Evolutionary conservation across 2,113 vertebrate genomes (phyloP), one percentile per base, ranked within the genome.

Genomic region (Malurus elegans): DNA sequence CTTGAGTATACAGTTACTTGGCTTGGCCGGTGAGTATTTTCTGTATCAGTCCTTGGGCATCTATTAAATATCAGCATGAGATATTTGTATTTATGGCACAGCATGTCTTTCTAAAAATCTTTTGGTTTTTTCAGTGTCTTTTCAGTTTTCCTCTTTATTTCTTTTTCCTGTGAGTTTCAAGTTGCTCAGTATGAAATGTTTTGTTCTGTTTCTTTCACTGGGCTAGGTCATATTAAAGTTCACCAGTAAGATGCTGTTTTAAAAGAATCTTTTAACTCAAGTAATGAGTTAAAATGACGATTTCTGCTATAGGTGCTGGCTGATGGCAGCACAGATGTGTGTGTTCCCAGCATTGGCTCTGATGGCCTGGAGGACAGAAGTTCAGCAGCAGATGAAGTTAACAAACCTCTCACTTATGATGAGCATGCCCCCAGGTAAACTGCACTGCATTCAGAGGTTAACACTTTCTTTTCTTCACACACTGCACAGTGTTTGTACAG

Each of bases 361-460:
- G 95, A 94, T 69, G 81, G 92, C 10, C 50, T 94, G 51, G 89
- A 88, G 12, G 91, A 94, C 12, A 57, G 71, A 21, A 90, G 20
- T 29, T 93, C 97, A 44, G 69, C 92, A 44, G 69, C 78, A 25
- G 18, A 24, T 58, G 86, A 95, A 38, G 76, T 86, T 85, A 80
- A 93, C 47, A 88, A 93, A 65, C 93, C 79, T 70, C 19, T 80
- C 56, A 91, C 93, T 75, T 97, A 95, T 11, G 94, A 96, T 72
- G 97, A 98, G 83, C 98, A 98, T 8, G 88, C 79, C 78, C 99
- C 98, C 71, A 99, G 99, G 99, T 99, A 96, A 86, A 56, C 31
- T 17, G 32, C 45, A 53, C 12, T 29, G 20, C 19, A 25, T 42
- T 51, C 51, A n/a, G 6, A 71, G 25, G 45, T 72, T 92, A 74